A percentile compares a stretch with the other conserved stretches of the same genome.
Conservation (phyloP, 2,888 invertebrate species). For the Tetragonisca angustula region DNA sequence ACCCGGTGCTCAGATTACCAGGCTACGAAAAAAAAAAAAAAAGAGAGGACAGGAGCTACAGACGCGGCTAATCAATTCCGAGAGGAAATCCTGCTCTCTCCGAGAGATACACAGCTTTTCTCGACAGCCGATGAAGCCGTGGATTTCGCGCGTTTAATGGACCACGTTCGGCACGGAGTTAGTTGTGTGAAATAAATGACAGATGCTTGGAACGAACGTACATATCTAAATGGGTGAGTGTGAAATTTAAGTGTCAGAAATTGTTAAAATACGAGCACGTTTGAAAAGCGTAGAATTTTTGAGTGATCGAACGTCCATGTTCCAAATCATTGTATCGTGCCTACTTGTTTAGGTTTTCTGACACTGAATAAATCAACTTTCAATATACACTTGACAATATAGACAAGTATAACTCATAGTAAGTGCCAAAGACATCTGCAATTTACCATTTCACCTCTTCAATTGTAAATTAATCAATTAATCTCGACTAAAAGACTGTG, state of each 20-base stretch:
- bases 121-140: background rate
- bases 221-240: background rate
- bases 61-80: constrained; percentile 39
- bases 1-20: constrained; percentile 26
- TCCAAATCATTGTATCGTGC: too few species aligned
- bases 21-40: constrained; percentile 14
- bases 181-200: background rate
- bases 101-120: constrained; percentile 7
- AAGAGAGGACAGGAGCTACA: background rate
- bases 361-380: too few species aligned
- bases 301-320: too few species aligned
- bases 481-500: too few species aligned
- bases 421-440: too few species aligned
- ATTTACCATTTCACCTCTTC: too few species aligned
- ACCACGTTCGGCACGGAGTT: too few species aligned
- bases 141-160: background rate
- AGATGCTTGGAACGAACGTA: background rate
- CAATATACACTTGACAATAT: too few species aligned
- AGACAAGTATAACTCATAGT: too few species aligned
- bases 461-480: too few species aligned
- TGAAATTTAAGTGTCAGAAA: constrained; percentile 3
- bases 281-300: background rate
- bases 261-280: background rate
- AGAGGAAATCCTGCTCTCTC: constrained; percentile 51
- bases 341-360: too few species aligned